Conservation (phyloP, 2,888 invertebrate species). For the Drosophila longiperda region DNA sequence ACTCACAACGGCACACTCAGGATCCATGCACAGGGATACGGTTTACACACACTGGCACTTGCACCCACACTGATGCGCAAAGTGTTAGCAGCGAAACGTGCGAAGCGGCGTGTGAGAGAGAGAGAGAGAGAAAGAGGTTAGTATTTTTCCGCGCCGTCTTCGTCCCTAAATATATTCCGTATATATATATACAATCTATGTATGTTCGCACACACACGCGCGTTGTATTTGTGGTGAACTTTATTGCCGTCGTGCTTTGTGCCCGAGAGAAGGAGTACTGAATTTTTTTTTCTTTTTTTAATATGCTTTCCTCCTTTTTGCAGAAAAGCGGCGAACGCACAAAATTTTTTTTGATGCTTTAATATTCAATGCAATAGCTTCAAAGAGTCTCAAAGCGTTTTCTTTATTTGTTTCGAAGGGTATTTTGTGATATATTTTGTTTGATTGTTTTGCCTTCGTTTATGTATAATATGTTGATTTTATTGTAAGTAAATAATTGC, state of each 20-base stretch:
- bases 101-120: conserved; percentile 21
- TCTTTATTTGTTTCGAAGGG: conserved; percentile 1
- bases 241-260: conserved; percentile 55
- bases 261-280: conserved; percentile 66
- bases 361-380: conserved; percentile 16
- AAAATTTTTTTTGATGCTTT: conserved; percentile 23
- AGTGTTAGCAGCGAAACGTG: conserved; percentile 53
- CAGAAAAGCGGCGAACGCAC: conserved; percentile 48
- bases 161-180: conserved; percentile 70
- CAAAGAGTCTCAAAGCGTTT: conserved; percentile 17
- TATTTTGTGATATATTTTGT: conserved; percentile 10
- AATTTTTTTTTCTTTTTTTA: conserved; percentile 51
- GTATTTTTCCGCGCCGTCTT: conserved; percentile 73
- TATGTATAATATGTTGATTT: conserved; percentile 60
- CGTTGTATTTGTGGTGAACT: conserved; percentile 51
- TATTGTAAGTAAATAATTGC: conserved; percentile 78
- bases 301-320: conserved; percentile 41
- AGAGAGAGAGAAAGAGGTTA: conserved; percentile 58
- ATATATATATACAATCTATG: conserved; percentile 40
- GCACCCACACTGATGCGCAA: conserved; percentile 50
- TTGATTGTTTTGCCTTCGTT: conserved; percentile 51
- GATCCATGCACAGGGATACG: conserved; percentile 42
- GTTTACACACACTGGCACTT: conserved; percentile 17
- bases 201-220: conserved; percentile 36
- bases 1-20: conserved; percentile 47